Percentiles rank a stretch among this genome's conserved stretches.
phyloP scores from a whole-genome alignment of 2,888 invertebrate genomes.

The Trichacis sp. region DNA sequence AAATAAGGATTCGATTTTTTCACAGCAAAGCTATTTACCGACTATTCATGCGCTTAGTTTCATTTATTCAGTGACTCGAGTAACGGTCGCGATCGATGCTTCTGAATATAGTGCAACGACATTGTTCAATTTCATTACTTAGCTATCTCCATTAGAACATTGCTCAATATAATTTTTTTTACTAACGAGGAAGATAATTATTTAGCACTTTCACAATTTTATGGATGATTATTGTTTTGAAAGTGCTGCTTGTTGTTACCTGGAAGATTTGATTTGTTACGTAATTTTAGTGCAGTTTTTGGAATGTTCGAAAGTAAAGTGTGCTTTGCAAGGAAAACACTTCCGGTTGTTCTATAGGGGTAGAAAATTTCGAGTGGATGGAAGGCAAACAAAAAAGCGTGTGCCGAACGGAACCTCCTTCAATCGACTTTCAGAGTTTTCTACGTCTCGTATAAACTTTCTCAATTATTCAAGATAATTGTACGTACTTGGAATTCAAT shows the following conservation, averaged over 20 bases:
- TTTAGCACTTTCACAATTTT: too few relatives aligned
- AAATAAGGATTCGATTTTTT: neutral
- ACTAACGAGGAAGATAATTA: too few relatives aligned
- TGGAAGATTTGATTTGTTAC: neutral
- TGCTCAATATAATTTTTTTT: neutral
- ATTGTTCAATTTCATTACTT: conserved; percentile 9
- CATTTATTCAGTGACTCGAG: conserved; percentile 37
- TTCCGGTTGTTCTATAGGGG: neutral
- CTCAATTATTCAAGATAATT: conserved; percentile 27
- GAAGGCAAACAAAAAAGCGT: conserved; percentile 12
- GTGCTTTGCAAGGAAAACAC: neutral
- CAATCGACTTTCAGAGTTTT: conserved; percentile 31
- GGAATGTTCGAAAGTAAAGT: conserved; percentile 7
- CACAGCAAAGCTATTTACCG: neutral
- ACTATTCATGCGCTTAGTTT: conserved; percentile 10
- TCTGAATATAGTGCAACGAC: conserved; percentile 37
- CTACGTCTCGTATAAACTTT: conserved; percentile 24
- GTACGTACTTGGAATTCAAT: conserved; percentile 12
- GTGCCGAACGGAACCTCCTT: conserved; percentile 25
- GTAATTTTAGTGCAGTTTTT: conserved; percentile 2
- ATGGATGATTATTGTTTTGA: too few relatives aligned
- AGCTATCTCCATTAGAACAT: neutral
- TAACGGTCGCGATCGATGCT: conserved; percentile 33
- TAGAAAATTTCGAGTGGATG: conserved; percentile 13
- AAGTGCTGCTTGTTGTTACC: neutral